Evolutionary conservation across 2,888 invertebrate species (phyloP), one percentile per base, ranked within the genome.

Genomic region (Archips crataeganus): DNA sequence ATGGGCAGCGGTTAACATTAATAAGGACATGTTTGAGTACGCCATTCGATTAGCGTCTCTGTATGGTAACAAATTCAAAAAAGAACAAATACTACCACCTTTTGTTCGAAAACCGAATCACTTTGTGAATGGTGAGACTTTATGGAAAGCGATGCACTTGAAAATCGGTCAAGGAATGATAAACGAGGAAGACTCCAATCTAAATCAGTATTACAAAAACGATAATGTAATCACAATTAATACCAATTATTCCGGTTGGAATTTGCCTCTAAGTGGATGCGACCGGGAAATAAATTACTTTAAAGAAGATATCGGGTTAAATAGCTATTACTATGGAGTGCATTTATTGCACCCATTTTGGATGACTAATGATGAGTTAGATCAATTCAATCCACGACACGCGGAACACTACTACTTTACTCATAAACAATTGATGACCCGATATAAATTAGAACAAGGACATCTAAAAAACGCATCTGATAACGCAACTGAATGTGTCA

Each of bases 221-320:
- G 83, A 85, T 39, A 81, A 87, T 34, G 79, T 79, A 3, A 76
- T 92, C 39, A 78, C 81, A 9, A 87, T 94, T 3, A 92, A 93
- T 69, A 84, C 87, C 9, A 94, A 94, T 77, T 93, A 94, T 78
- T 94, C 94, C 1, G 89, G 94, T 67, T 95, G 95, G 95, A 95
- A 95, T 81, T 75, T 94, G 86, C 82, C 87, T 79, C 79, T 90
- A 86, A 86, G 88, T 70, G 88, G 86, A 73, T 91, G 92, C 68
- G 95, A 95, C 77, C 91, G 94, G 77, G 90, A 93, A 71, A 81
- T 96, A 11, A 95, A 95, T 73, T 96, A 96, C 80, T 96, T 96
- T 81, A 95, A 95, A 76, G 96, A 96, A 90, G 96, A 96, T 77
- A 89, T 96, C 71, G 95, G 95, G 36, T 82, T 96, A 11, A 96